Conservation (phyloP, 2,888 invertebrate species). For the Eretmocerus hayati region DNA sequence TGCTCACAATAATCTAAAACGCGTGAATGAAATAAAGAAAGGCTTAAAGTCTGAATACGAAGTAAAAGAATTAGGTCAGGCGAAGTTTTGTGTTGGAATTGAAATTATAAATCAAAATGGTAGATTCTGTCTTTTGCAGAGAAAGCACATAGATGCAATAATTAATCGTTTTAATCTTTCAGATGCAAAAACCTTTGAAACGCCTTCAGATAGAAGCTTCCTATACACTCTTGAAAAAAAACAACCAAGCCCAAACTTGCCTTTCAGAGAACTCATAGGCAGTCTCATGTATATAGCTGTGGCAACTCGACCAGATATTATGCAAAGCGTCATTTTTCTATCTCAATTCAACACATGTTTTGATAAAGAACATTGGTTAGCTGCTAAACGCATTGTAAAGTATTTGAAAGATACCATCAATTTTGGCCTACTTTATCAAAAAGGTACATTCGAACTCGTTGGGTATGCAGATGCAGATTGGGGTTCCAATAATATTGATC, state of each 20-base stretch:
- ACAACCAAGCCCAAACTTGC: too few relatives aligned
- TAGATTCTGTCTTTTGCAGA: not conserved
- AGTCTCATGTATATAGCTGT: constrained; percentile 5
- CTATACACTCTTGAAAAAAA: too few relatives aligned
- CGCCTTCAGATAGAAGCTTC: too few relatives aligned
- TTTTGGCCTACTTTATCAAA: not conserved
- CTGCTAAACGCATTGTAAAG: constrained; percentile 1
- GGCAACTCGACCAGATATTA: constrained; percentile 2
- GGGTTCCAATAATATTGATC: not conserved
- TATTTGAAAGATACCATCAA: constrained; percentile 3
- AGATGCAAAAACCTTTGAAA: too few relatives aligned
- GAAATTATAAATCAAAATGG: not conserved
- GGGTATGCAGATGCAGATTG: constrained; percentile 4
- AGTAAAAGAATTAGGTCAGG: not conserved
- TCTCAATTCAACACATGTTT: not conserved
- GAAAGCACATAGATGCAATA: not conserved
- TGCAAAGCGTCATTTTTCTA: not conserved
- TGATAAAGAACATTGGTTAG: not conserved
- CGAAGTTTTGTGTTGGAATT: not conserved
- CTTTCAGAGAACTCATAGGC: constrained; percentile 5
- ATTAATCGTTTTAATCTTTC: not conserved
- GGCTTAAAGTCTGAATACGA: not conserved
- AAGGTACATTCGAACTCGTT: not conserved
- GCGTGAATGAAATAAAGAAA: not conserved
- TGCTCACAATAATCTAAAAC: not conserved